Evolutionary conservation across 2,113 vertebrate species (phyloP).

Genomic region (Uropsilus gracilis): DNA sequence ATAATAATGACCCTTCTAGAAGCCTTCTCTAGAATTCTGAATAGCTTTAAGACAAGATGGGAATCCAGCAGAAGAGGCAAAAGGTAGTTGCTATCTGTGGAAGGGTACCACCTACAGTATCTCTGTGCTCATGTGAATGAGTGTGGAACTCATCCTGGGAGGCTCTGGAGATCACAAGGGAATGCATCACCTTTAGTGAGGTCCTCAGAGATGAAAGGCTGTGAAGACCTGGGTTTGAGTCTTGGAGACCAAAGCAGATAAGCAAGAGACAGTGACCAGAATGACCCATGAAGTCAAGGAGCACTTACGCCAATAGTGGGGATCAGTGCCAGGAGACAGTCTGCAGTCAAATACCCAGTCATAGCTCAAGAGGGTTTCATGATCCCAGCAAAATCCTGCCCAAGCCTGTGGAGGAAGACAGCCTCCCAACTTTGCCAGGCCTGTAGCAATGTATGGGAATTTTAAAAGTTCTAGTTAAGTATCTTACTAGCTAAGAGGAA

Average conservation of each 20-base stretch:
- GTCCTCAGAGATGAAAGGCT: background rate
- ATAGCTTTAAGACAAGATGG: background rate
- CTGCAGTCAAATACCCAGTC: background rate
- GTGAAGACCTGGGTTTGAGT: background rate
- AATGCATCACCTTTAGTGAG: background rate
- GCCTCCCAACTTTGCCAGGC: background rate
- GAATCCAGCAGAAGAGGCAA: background rate
- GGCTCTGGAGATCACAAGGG: background rate
- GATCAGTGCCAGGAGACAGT: background rate
- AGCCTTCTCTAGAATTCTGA: background rate
- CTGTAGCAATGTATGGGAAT: background rate
- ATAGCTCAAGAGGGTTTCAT: background rate
- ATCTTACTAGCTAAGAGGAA: background rate
- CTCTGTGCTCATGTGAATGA: too few species aligned
- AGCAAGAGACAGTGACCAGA: background rate
- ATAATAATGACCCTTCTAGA: background rate
- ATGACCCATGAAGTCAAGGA: background rate
- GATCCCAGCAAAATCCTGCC: background rate
- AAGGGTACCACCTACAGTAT: too few species aligned
- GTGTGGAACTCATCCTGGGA: background rate
- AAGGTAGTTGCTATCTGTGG: accelerated
- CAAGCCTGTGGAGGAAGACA: background rate
- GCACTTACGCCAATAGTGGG: accelerated
- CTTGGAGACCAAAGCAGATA: accelerated
- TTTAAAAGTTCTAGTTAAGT: background rate